Conservation (phyloP, 2,113 vertebrate species). For the Spheniscus mendiculus region DNA sequence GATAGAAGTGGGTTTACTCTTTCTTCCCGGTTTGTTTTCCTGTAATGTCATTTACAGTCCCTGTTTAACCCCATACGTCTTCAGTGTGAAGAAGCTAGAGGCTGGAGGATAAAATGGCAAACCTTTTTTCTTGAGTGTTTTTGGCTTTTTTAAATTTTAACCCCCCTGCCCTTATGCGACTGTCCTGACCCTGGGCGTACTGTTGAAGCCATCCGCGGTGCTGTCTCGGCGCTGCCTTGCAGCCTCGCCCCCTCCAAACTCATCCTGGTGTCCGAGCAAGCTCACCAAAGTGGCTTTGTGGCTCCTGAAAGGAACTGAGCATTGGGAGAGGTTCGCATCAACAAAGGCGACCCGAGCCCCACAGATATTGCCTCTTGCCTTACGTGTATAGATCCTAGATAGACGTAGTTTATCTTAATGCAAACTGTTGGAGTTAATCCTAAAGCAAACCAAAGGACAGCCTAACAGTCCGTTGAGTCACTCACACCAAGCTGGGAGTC, state of each 20-base stretch:
- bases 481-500: conserved; percentile 30
- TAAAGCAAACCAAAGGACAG: conserved; percentile 82
- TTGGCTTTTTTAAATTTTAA: not conserved
- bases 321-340: not conserved
- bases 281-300: conserved; percentile 51
- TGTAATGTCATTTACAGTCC: not conserved
- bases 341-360: conserved; percentile 56
- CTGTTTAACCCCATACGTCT: not conserved
- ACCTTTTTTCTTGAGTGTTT: not conserved
- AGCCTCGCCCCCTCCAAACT: not conserved
- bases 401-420: conserved; percentile 67
- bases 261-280: not conserved
- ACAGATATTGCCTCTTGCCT: conserved; percentile 80
- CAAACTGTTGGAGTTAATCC: conserved; percentile 58
- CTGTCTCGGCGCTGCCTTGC: not conserved
- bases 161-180: not conserved
- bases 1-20: not conserved
- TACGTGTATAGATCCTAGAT: conserved; percentile 72
- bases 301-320: conserved; percentile 64
- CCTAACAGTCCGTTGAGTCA: not conserved
- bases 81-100: not conserved
- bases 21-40: not conserved
- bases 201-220: not conserved
- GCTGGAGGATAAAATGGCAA: not conserved
- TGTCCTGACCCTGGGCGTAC: not conserved